These are phyloP conservation scores for Rhagologus leucostigma DNA, from an alignment of 2,113 vertebrate species.

Conservation along the genomic window DNA sequence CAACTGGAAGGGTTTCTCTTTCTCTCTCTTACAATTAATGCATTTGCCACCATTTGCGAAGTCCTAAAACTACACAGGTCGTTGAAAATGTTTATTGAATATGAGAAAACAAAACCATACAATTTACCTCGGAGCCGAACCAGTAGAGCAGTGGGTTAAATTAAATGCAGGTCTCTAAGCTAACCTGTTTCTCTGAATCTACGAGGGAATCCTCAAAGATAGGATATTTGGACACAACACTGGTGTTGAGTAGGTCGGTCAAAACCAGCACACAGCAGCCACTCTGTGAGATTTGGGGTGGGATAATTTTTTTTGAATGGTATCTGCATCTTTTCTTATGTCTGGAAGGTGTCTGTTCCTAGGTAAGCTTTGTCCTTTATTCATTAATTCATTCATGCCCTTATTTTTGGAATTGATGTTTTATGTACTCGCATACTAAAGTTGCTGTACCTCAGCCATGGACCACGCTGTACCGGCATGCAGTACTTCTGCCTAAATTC, in stretches of 20 bases:
- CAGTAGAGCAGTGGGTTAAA: neutral
- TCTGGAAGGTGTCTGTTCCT: neutral
- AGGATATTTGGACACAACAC: neutral
- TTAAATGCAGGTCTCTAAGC: neutral
- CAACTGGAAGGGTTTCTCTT: neutral
- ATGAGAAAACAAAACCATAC: neutral
- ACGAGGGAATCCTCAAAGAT: neutral
- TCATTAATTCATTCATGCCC: too few relatives aligned
- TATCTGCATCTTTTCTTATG: neutral
- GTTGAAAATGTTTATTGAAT: neutral
- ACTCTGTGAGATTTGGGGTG: neutral
- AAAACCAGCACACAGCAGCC: neutral
- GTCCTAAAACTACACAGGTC: neutral
- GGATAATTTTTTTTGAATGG: neutral
- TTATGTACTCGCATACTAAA: neutral
- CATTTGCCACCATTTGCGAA: neutral
- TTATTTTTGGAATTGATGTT: neutral
- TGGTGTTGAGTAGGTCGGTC: neutral
- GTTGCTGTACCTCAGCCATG: neutral
- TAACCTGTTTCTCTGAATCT: neutral
- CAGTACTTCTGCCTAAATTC: neutral
- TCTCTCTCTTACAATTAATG: accelerated
- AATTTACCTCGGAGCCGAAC: neutral
- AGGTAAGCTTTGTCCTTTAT: neutral
- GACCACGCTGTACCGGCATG: neutral